Percentiles rank a stretch among this genome's conserved stretches.
Evolutionary conservation across 2,113 vertebrate genomes (phyloP).

Genomic region (Nothobranchius kuhntae): DNA sequence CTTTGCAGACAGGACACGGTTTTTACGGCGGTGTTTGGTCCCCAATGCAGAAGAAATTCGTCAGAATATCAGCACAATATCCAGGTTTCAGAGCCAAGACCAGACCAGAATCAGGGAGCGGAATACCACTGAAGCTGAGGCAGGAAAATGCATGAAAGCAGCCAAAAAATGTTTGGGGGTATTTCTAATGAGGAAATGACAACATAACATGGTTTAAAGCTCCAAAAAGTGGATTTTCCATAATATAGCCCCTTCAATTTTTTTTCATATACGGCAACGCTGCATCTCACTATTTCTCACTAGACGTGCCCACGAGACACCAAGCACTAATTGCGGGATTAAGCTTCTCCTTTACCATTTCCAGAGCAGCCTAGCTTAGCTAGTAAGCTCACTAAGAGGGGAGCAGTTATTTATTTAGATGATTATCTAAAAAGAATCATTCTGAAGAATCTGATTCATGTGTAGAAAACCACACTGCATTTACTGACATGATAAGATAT

Average conservation of each 20-base stretch:
- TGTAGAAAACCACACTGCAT: constrained; percentile 17
- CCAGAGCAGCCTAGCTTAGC: constrained; percentile 56
- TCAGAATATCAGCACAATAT: no score
- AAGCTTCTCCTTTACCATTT: constrained; percentile 67
- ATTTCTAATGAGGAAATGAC: no score
- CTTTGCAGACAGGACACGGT: no score
- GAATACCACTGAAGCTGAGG: no score
- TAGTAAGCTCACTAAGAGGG: constrained; percentile 57
- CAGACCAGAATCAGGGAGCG: no score
- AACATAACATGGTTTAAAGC: no score
- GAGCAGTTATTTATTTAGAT: constrained; percentile 73
- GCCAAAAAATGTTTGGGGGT: no score
- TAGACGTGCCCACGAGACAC: constrained; percentile 55
- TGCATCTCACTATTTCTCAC: constrained; percentile 22
- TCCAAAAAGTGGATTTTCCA: no score
- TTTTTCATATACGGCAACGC: constrained; percentile 17
- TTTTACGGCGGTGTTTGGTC: no score
- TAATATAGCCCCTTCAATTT: not conserved
- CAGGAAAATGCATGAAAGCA: no score
- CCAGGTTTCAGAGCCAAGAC: no score
- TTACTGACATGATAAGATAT: not conserved
- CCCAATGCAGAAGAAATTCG: no score
- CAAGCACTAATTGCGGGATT: constrained; percentile 70
- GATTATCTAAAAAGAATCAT: constrained; percentile 57
- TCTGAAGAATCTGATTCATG: constrained; percentile 26